These are phyloP conservation scores for Halictus ligatus DNA, from an alignment of 2,888 invertebrate species.

Conservation along the genomic window DNA sequence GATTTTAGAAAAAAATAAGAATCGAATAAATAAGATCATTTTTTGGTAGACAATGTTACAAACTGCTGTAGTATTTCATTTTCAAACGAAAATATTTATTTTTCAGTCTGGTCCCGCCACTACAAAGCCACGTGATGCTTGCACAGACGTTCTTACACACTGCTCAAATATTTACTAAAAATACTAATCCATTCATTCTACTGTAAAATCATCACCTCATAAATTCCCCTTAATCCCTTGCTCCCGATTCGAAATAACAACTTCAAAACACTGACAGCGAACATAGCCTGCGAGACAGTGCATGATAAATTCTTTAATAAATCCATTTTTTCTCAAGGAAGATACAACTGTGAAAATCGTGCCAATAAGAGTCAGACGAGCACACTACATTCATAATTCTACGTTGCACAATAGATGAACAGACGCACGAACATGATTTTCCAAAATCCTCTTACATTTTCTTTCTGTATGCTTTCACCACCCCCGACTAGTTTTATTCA, in stretches of 20 bases:
- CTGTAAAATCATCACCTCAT: not conserved
- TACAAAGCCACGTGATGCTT: not conserved
- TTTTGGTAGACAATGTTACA: not conserved
- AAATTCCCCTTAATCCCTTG: not conserved
- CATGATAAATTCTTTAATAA: not conserved
- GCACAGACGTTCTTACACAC: not conserved
- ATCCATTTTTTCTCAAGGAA: not conserved
- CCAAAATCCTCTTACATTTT: too few species aligned
- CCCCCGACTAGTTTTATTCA: too few species aligned
- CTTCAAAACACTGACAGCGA: not conserved
- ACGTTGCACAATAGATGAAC: too few species aligned
- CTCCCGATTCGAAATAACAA: not conserved
- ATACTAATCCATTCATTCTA: not conserved
- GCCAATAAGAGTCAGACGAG: not conserved
- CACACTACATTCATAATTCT: too few species aligned
- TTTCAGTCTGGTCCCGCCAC: not conserved
- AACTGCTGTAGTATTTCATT: not conserved
- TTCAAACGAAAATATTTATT: not conserved
- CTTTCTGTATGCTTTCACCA: too few species aligned
- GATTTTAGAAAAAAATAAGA: not conserved
- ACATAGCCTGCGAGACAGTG: not conserved
- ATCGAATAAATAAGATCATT: not conserved
- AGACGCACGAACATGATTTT: too few species aligned
- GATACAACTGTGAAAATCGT: not conserved
- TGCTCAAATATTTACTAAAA: constrained; percentile 1